Base-by-base conservation (phyloP, 2,113 vertebrate genomes). In the Semnornis frantzii region DNA sequence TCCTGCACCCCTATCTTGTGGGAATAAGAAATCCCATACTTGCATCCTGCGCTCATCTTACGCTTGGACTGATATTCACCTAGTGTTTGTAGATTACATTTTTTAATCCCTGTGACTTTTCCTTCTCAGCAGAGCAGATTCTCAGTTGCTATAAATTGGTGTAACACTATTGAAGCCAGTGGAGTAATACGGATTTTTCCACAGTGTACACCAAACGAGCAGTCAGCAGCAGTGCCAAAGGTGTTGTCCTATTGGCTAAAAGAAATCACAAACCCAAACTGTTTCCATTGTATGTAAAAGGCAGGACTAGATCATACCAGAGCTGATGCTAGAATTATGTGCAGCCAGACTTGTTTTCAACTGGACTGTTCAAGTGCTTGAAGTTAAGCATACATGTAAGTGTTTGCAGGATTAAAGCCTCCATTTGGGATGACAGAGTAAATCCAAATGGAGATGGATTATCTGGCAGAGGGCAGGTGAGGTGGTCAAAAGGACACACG, bases 381-480 rank as follows among this genome's bases (percentile, higher is more conserved):
- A 95, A 91, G 91, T 95, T 91, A 96, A 97, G 75, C 80, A 90
- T 77, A 89, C 89, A 82, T 76, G 8, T 94, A 96, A 96, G 89
- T 91, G 89, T 95, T 94, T 95, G 79, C 86, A 90, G 85, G 90
- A 96, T 93, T 91, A 96, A 94, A 92, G 70, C 72, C 86, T 92
- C 23, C 30, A 0, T 87, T 91, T 93, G 75, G 75, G 94, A 91
- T 93, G 90, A 87, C 94, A 94, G 48, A 90, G 62, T 72, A 94
- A 93, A 96, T 95, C 89, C 86, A 94, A 96, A 95, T 87, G 91
- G 94, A 96, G 94, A 96, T 94, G 91, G 93, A 97, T 97, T 95
- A 96, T 86, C 73, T 95, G 82, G 84, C 91, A 83, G 78, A 70
- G 94, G 85, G 84, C 88, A 93, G 92, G 93, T 95, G 80, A 96